These are phyloP conservation scores for Physella acuta DNA, from an alignment of 1,140 invertebrate genomes.

Conservation along the genomic window DNA sequence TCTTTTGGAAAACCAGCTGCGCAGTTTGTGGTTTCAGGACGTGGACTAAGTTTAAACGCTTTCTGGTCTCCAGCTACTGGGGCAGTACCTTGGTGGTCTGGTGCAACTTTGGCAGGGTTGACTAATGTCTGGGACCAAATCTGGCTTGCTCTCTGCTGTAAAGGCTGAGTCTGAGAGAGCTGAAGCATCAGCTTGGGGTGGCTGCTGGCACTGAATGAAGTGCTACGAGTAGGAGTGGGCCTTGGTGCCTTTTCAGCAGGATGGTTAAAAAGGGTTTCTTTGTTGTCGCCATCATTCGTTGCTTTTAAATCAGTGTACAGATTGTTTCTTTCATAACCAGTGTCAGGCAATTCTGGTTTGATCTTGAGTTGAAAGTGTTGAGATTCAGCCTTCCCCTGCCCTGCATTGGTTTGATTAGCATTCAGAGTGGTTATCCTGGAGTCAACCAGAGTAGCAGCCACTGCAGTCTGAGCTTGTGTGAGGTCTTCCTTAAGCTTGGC, in stretches of 20 bases:
- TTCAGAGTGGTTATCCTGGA: not conserved
- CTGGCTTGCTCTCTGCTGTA: not conserved
- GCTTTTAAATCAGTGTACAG: too few species aligned
- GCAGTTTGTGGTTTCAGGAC: not conserved
- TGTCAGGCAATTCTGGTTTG: not conserved
- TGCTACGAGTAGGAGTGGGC: not conserved
- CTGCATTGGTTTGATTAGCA: not conserved
- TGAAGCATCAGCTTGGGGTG: slow-evolving; percentile 7
- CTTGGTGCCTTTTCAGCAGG: not conserved
- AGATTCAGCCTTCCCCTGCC: not conserved
- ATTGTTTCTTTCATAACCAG: too few species aligned
- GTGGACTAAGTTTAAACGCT: not conserved
- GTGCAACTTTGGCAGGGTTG: not conserved
- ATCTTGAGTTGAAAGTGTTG: not conserved
- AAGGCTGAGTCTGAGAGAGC: not conserved
- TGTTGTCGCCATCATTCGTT: too few species aligned
- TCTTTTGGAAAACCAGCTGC: not conserved
- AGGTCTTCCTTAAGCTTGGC: slow-evolving; percentile 4
- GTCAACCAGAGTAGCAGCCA: not conserved
- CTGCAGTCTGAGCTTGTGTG: not conserved
- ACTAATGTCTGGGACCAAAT: not conserved
- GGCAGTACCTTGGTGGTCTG: not conserved
- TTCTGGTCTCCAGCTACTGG: not conserved
- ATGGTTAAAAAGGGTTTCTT: too few species aligned
- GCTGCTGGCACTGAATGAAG: not conserved